phyloP scores from a whole-genome alignment of 1,140 invertebrate species.

The Pachyrhynchus sulphureomaculatus region DNA sequence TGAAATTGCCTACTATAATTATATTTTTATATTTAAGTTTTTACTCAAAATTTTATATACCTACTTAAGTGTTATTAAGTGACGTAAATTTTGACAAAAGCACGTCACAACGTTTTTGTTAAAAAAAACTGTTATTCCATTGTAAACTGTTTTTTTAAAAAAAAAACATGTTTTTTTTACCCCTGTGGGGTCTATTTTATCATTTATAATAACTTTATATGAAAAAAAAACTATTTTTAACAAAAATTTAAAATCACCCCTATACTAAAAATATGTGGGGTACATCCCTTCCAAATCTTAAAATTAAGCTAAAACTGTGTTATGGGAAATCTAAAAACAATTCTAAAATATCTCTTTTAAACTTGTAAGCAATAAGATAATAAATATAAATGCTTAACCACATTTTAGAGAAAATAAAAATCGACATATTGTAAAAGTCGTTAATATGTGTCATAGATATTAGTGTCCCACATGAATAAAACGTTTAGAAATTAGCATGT shows the following conservation, averaged over 20 bases:
- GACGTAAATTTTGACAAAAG: neutral
- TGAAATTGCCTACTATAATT: neutral
- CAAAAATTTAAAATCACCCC: neutral
- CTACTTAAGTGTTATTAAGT: neutral
- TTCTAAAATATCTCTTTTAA: slow-evolving; percentile 12
- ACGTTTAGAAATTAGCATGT: no score
- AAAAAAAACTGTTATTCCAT: no score
- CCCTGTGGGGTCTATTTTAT: neutral
- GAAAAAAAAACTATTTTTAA: neutral
- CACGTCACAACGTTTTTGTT: no score
- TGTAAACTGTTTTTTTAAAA: no score
- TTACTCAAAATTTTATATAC: slow-evolving; percentile 2
- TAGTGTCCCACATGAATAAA: neutral
- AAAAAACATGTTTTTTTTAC: neutral
- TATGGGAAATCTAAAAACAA: slow-evolving; percentile 4
- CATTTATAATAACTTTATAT: neutral
- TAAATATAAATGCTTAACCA: neutral
- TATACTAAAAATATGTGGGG: slow-evolving; percentile 1
- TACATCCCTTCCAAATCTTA: neutral
- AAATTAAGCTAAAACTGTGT: neutral
- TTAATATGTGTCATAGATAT: slow-evolving; percentile 13
- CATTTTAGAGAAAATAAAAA: neutral
- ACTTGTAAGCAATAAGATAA: slow-evolving; percentile 17
- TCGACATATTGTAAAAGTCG: slow-evolving; percentile 3
- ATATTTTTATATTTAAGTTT: slow-evolving; percentile 12